Percentiles rank a stretch among this genome's conserved stretches.
Conservation (phyloP, 1,140 invertebrate genomes). For the Aphelenchoides fujianensis region DNA sequence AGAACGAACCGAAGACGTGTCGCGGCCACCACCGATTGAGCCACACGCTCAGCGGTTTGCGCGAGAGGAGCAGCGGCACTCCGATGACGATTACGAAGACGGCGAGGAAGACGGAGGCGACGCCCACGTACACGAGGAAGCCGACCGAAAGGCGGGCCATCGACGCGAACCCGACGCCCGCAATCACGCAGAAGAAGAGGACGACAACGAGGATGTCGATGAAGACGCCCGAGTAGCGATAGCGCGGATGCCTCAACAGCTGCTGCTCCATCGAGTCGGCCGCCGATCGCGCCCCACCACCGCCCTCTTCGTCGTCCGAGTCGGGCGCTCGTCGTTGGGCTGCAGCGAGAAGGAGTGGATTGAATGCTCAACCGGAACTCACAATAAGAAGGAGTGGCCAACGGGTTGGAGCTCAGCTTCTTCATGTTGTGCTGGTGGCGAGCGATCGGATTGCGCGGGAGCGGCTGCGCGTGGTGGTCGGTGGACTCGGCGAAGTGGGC, state of each 20-base stretch:
- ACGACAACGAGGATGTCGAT: conserved; percentile 64
- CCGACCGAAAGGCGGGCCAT: conserved; percentile 29
- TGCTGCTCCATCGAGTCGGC: conserved; percentile 24
- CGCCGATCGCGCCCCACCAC: neutral
- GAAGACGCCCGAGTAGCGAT: conserved; percentile 66
- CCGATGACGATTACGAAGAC: conserved; percentile 48
- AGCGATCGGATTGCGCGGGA: conserved; percentile 23
- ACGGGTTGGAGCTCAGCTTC: neutral
- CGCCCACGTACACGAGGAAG: conserved; percentile 36
- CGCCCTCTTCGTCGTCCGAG: neutral
- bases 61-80: conserved; percentile 47
- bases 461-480: conserved; percentile 32
- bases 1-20: conserved; percentile 67
- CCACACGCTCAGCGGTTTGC: conserved; percentile 38
- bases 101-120: conserved; percentile 32
- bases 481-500: conserved; percentile 73
- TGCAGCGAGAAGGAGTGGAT: neutral
- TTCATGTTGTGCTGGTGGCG: conserved; percentile 45
- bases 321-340: neutral
- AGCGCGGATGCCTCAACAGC: conserved; percentile 32
- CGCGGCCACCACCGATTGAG: conserved; percentile 77
- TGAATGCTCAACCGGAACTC: neutral
- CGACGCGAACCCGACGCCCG: conserved; percentile 50
- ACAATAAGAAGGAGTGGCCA: neutral
- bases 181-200: conserved; percentile 63